A percentile compares a stretch with the other conserved stretches of the same genome.
These are phyloP conservation scores for Tubulanus polymorphus DNA, from an alignment of 2,888 invertebrate genomes.

Conservation along the genomic window DNA sequence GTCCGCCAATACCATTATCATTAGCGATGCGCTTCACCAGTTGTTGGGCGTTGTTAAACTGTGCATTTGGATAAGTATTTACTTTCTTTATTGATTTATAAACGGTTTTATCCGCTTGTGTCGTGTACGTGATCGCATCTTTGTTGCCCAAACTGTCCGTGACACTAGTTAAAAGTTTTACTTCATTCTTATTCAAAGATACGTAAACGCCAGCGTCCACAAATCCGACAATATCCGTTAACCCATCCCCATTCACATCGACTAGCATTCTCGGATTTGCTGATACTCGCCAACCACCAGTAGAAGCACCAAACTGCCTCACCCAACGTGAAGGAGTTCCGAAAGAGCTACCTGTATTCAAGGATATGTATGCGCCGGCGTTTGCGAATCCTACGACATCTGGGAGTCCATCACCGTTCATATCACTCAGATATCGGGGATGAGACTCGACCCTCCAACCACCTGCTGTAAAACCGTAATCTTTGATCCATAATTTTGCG, in stretches of 20 bases:
- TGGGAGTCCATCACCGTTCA: constrained; percentile 12
- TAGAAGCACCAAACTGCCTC: not conserved
- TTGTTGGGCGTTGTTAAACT: constrained; percentile 6
- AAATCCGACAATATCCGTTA: constrained; percentile 12
- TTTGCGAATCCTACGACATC: constrained; percentile 8
- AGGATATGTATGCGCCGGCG: constrained; percentile 9
- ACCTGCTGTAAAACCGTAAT: constrained; percentile 1
- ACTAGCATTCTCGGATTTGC: constrained; percentile 3
- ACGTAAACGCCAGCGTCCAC: constrained; percentile 7
- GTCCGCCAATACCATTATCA: constrained; percentile 11
- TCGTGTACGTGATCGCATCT: not conserved
- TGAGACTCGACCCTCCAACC: constrained; percentile 5
- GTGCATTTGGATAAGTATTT: not conserved
- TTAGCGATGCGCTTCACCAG: constrained; percentile 4
- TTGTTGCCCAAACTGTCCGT: not conserved
- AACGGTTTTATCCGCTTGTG: not conserved
- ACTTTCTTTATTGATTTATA: too few relatives aligned
- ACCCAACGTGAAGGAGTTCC: not conserved
- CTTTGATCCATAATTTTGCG: not conserved
- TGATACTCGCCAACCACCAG: not conserved
- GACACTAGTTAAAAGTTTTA: not conserved
- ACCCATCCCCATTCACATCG: constrained; percentile 14
- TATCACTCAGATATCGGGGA: constrained; percentile 8
- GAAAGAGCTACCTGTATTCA: not conserved
- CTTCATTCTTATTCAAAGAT: constrained; percentile 6